Conservation (phyloP, 2,888 invertebrate species). For the Toxonevra muliebris region DNA sequence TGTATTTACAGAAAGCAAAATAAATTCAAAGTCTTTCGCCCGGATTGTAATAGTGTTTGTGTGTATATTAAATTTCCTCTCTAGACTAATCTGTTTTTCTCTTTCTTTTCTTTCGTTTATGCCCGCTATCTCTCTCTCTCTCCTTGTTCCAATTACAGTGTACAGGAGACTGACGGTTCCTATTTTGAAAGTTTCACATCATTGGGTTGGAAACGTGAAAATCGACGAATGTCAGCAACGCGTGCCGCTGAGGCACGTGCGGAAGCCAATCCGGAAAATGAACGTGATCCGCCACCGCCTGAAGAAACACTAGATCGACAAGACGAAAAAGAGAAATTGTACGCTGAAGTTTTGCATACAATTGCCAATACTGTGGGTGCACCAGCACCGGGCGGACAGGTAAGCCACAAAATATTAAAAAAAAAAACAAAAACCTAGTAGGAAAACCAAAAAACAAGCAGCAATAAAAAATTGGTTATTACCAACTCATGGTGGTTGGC, state of each 20-base stretch:
- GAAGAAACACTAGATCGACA: constrained; percentile 63
- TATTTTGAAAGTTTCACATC: constrained; percentile 96
- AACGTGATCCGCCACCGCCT: constrained; percentile 60
- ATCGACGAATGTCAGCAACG: constrained; percentile 81
- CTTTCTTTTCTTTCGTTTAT: constrained; percentile 22
- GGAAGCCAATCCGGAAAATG: constrained; percentile 70
- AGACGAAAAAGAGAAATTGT: constrained; percentile 75
- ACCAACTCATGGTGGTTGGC: too few relatives aligned
- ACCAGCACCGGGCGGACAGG: constrained; percentile 76
- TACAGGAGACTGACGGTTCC: constrained; percentile 92
- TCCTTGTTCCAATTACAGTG: constrained; percentile 69
- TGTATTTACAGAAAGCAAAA: too few relatives aligned
- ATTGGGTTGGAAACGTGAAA: constrained; percentile 91
- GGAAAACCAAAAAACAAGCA: constrained; percentile 9
- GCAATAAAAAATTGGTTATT: too few relatives aligned
- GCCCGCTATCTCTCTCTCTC: background rate
- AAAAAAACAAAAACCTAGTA: constrained; percentile 5
- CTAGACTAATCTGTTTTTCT: background rate
- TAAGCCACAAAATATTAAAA: constrained; percentile 39
- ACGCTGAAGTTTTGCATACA: constrained; percentile 93
- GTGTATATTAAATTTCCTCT: constrained; percentile 4
- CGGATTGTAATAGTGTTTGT: background rate
- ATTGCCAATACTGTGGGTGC: constrained; percentile 91
- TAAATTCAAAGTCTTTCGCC: background rate
- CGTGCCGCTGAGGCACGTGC: constrained; percentile 80